Percentiles rank a stretch among this genome's conserved stretches.
Evolutionary conservation across 2,797 vertebrate species (phyloP).

Genomic region (Sternarchorhynchus goeldii): DNA sequence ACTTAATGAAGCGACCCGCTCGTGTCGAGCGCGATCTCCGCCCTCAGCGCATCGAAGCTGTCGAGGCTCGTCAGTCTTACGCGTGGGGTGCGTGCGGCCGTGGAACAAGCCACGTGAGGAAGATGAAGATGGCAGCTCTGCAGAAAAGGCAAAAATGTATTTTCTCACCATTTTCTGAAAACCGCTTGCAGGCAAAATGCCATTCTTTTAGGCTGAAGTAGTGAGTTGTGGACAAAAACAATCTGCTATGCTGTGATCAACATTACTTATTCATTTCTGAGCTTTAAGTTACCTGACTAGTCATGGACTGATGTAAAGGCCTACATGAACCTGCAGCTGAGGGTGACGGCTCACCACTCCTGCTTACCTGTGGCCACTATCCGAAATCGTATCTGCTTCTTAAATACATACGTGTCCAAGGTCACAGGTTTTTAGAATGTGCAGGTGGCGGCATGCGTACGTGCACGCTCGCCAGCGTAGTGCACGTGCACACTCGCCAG

Average conservation of each 20-base stretch:
- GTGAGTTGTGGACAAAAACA: conserved; percentile 18
- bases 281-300: background rate
- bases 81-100: background rate
- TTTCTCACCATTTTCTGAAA: conserved; percentile 8
- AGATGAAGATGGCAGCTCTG: conserved; percentile 5
- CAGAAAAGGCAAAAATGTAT: background rate
- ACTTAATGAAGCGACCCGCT: conserved; percentile 36
- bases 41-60: conserved; percentile 31
- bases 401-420: conserved; percentile 37
- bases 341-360: background rate
- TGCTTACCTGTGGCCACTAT: conserved; percentile 14
- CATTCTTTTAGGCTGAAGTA: conserved; percentile 10
- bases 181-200: conserved; percentile 33
- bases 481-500: background rate
- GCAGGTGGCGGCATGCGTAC: conserved; percentile 24
- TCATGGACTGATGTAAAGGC: background rate
- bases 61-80: background rate
- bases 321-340: background rate
- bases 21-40: conserved; percentile 19
- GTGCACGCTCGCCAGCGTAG: background rate
- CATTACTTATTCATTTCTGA: background rate
- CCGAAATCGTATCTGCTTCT: conserved; percentile 23
- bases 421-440: conserved; percentile 46
- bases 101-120: conserved; percentile 21
- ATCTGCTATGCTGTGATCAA: background rate